Conservation (phyloP, 2,888 invertebrate species). For the Zelleria hepariella region DNA sequence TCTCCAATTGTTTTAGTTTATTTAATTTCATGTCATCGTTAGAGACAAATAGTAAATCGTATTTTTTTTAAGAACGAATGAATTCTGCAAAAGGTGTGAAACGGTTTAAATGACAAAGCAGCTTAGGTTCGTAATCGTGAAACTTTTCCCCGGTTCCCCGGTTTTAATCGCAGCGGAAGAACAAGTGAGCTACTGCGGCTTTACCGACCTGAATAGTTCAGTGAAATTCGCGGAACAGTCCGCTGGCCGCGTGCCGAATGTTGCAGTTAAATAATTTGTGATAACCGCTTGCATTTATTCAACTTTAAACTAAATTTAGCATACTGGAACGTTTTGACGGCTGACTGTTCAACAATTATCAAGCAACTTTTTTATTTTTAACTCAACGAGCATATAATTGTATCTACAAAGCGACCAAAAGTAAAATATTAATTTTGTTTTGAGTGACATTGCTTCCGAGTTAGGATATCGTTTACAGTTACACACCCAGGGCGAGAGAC, state of each 20-base stretch:
- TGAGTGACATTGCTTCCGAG: not conserved
- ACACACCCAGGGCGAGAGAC: not conserved
- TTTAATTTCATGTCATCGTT: no score
- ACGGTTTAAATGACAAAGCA: not conserved
- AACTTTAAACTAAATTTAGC: slow-evolving; percentile 34
- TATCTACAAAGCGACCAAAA: no score
- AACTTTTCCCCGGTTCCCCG: slow-evolving; percentile 31
- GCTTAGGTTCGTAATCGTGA: slow-evolving; percentile 8
- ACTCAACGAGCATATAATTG: not conserved
- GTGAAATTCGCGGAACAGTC: slow-evolving; percentile 50
- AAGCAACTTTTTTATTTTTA: no score
- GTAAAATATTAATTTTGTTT: not conserved
- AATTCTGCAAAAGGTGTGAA: no score
- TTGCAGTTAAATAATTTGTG: slow-evolving; percentile 63
- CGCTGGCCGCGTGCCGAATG: slow-evolving; percentile 61
- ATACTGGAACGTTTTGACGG: not conserved
- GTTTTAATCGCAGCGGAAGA: slow-evolving; percentile 43
- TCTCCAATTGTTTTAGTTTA: no score
- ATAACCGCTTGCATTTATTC: slow-evolving; percentile 62
- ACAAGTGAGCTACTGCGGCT: slow-evolving; percentile 58
- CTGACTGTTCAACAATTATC: not conserved
- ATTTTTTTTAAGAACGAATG: no score
- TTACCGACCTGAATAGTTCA: slow-evolving; percentile 62
- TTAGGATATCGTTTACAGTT: not conserved
- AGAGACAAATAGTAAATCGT: no score